Conservation (phyloP, 1,140 invertebrate genomes). For the Andrena cerasifolii region DNA sequence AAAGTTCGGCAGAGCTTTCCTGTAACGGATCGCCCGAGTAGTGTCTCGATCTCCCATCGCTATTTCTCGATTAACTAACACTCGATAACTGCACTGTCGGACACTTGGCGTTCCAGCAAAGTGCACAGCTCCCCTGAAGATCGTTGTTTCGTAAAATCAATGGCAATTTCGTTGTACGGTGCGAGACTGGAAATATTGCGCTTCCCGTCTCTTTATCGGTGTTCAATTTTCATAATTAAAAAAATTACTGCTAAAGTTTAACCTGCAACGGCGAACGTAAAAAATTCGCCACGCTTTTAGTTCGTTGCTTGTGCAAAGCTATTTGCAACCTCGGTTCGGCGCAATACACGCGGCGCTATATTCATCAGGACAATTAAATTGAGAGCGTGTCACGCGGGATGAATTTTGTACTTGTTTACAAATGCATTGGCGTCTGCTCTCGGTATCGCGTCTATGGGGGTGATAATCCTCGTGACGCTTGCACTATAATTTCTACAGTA, state of each 20-base stretch:
- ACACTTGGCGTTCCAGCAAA: not conserved
- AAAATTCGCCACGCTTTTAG: not conserved
- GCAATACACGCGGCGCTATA: not conserved
- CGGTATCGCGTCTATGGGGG: not conserved
- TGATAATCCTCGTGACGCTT: not conserved
- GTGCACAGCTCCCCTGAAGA: not conserved
- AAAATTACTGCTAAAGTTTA: not conserved
- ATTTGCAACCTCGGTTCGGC: conserved; percentile 38
- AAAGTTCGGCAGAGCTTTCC: not conserved
- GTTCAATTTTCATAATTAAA: not conserved
- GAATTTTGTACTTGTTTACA: conserved; percentile 1
- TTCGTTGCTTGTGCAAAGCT: not conserved
- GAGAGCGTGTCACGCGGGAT: not conserved
- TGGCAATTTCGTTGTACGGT: conserved; percentile 42
- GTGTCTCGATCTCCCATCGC: not conserved
- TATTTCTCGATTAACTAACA: not conserved
- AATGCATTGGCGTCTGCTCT: not conserved
- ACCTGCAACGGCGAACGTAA: not conserved
- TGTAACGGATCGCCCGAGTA: not conserved
- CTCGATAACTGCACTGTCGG: no score
- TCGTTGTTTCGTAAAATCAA: conserved; percentile 17
- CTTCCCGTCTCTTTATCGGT: not conserved
- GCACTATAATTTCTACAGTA: no score
- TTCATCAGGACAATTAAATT: conserved; percentile 23
- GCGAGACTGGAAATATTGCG: no score